Percentiles rank a stretch among this genome's conserved stretches.
Conservation (phyloP, 2,113 vertebrate genomes). For the Siniperca chuatsi region DNA sequence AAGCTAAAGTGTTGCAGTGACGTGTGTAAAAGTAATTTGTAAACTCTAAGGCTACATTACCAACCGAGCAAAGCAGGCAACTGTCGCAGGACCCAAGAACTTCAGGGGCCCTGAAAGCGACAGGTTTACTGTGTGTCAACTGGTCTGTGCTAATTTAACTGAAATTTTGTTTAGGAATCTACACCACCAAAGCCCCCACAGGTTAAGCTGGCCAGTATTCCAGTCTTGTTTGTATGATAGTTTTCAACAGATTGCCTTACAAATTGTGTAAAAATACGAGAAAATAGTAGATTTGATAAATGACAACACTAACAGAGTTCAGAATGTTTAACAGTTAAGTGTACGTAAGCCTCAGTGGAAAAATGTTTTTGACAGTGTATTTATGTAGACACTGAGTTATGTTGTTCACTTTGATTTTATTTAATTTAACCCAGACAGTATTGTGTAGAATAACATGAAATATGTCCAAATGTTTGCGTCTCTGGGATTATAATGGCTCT, state of each 20-base stretch:
- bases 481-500: conserved; percentile 20
- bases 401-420: conserved; percentile 43
- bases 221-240: neutral
- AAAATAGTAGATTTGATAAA: conserved; percentile 51
- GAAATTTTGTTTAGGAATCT: conserved; percentile 1
- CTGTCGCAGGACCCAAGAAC: neutral
- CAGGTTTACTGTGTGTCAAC: neutral
- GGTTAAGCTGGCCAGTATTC: neutral
- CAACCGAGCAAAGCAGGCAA: neutral
- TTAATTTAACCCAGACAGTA: conserved; percentile 43
- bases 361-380: conserved; percentile 25
- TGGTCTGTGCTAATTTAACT: neutral
- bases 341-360: conserved; percentile 10
- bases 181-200: neutral
- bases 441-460: conserved; percentile 39
- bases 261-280: neutral
- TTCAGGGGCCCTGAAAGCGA: neutral
- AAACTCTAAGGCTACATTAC: neutral
- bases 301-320: conserved; percentile 14
- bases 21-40: neutral
- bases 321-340: conserved; percentile 29
- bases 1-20: neutral
- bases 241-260: conserved; percentile 32
- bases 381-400: conserved; percentile 43
- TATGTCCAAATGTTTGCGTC: conserved; percentile 57